Conservation (phyloP, 2,888 invertebrate genomes). For the Perdita meconis region DNA sequence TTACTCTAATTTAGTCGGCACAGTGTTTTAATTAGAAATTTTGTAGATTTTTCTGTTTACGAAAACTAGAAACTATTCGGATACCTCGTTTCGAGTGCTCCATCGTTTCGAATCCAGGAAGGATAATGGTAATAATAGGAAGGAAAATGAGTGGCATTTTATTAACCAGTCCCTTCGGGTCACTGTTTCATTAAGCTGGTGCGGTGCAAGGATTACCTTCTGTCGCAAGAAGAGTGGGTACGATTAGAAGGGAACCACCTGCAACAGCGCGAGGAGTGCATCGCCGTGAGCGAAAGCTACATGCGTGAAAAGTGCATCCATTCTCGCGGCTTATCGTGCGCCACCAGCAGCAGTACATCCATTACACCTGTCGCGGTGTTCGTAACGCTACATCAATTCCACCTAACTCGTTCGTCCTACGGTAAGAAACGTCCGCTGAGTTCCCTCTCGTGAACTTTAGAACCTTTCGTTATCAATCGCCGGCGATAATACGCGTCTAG, state of each 20-base stretch:
- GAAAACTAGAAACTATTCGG: too few species aligned
- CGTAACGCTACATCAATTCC: slow-evolving; percentile 60
- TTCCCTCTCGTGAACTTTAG: slow-evolving; percentile 29
- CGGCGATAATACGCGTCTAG: slow-evolving; percentile 36
- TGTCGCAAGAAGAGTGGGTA: slow-evolving; percentile 48
- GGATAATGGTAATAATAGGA: not conserved
- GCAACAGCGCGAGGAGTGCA: slow-evolving; percentile 29
- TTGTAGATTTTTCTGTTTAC: too few species aligned
- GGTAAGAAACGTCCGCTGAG: slow-evolving; percentile 30
- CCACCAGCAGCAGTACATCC: slow-evolving; percentile 58
- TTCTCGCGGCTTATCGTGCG: slow-evolving; percentile 53
- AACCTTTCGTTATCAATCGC: slow-evolving; percentile 48
- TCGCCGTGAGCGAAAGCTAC: slow-evolving; percentile 51
- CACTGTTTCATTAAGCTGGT: slow-evolving; percentile 18
- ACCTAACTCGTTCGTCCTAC: slow-evolving; percentile 48
- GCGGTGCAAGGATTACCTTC: slow-evolving; percentile 1
- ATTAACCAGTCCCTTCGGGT: not conserved
- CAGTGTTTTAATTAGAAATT: too few species aligned
- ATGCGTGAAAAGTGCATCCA: slow-evolving; percentile 60
- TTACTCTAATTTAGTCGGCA: too few species aligned
- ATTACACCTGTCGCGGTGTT: slow-evolving; percentile 52
- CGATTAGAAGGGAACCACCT: slow-evolving; percentile 49
- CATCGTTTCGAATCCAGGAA: too few species aligned
- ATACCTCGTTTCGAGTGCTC: too few species aligned
- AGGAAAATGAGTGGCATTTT: not conserved